Base-by-base conservation (phyloP, 2,888 invertebrate species). In the Oxycera nigricornis region DNA sequence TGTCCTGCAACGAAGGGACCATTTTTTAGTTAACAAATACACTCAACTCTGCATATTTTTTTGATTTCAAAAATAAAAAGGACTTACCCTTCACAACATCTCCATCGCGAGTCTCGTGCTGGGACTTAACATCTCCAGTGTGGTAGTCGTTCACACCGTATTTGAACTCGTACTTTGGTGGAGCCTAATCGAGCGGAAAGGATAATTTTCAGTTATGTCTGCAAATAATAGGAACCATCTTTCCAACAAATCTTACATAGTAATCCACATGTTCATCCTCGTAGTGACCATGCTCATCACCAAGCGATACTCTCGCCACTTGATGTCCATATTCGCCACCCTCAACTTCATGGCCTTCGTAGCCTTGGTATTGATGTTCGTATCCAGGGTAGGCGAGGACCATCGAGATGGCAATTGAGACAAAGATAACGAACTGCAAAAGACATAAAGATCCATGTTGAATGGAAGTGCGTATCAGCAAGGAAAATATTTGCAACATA, bases 91-190 rank as follows among this genome's bases (percentile, higher is more conserved):
- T 90, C 1, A 90, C 90, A 52, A 89, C 87, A 81, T 90, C 90
- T 0, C 90, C 90, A 74, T 90, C 89, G 78, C 90, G 87, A 0
- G 89, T 88, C 81, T 90, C 90, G 76, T 89, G 90, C 79, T 90
- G 90, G 3, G 90, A 90, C 80, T 90, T 90, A 0, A 90, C 88
- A 80, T 90, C 90, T 26, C 87, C 87, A 61, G 88, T 88, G 78
- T 88, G 88, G 77, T 83, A 87, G 79, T 88, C 88, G 65, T 87
- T 86, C 39, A 88, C 88, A 61, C 88, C 88, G 77, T 88, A 88
- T 80, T 88, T 87, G 82, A 87, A 87, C 78, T 86, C 86, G 79
- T 88, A 88, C 81, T 87, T 87, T 52, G 91, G 90, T 79, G 90
- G 90, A 26, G 90, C 89, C 90, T 90, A 83, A 6, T 74, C 72